phyloP scores from a whole-genome alignment of 2,888 invertebrate genomes.

The Anodontia alba region DNA sequence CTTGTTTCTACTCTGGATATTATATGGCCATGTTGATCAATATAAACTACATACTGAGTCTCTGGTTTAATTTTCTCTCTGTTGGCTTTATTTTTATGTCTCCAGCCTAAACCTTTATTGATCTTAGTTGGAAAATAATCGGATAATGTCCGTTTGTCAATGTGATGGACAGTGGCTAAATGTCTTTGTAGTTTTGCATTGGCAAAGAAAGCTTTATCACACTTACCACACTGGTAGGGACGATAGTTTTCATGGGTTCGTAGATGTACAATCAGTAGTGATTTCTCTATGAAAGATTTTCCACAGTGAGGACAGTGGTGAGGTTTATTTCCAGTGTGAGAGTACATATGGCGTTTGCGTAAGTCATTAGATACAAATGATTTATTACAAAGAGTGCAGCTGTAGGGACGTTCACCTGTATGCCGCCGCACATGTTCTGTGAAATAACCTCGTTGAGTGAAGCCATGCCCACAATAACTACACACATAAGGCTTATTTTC shows the following conservation, averaged over 20 bases:
- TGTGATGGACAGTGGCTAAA: conserved; percentile 52
- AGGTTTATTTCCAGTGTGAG: conserved; percentile 49
- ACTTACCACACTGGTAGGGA: conserved; percentile 51
- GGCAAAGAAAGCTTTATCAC: conserved; percentile 56
- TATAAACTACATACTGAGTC: conserved; percentile 46
- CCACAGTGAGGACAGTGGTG: conserved; percentile 49
- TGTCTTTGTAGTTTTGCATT: conserved; percentile 52
- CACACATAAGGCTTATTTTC: conserved; percentile 55
- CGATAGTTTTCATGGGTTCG: conserved; percentile 57
- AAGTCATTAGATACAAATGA: conserved; percentile 54
- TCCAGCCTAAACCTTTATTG: conserved; percentile 49
- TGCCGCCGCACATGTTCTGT: conserved; percentile 55
- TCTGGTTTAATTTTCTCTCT: conserved; percentile 26
- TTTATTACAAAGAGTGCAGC: conserved; percentile 50
- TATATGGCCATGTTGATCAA: conserved; percentile 51
- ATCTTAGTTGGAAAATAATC: conserved; percentile 50
- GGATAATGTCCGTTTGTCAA: conserved; percentile 43
- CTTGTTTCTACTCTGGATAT: conserved; percentile 20
- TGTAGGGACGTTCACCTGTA: conserved; percentile 55
- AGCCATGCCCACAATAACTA: conserved; percentile 58
- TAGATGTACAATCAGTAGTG: conserved; percentile 44
- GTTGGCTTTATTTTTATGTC: conserved; percentile 37
- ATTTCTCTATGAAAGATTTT: conserved; percentile 53
- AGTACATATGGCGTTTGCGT: conserved; percentile 52
- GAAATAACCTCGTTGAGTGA: conserved; percentile 59